A percentile compares a stretch with the other conserved stretches of the same genome.
phyloP scores from a whole-genome alignment of 2,797 vertebrate species.

The Alfaro cultratus region DNA sequence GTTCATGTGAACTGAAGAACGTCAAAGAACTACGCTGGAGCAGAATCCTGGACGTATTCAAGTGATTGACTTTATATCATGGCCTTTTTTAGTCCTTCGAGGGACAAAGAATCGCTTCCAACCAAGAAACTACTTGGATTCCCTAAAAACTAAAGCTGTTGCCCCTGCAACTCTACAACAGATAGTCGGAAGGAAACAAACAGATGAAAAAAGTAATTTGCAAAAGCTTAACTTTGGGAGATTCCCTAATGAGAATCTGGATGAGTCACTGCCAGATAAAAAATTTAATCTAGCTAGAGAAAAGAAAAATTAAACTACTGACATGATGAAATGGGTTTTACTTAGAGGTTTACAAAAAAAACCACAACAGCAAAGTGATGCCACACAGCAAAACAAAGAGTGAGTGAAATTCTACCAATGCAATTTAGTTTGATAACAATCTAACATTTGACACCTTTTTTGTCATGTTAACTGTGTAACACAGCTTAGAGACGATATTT shows the following conservation, averaged over 20 bases:
- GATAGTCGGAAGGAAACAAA: not conserved
- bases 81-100: not conserved
- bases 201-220: not conserved
- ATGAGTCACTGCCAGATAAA: not conserved
- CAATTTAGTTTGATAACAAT: not conserved
- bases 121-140: not conserved
- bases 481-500: not conserved
- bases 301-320: not conserved
- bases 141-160: not conserved
- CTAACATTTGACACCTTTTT: not conserved
- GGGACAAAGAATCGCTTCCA: not conserved
- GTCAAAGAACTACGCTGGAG: not conserved
- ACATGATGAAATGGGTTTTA: not conserved
- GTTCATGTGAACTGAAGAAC: not conserved
- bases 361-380: not conserved
- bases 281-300: not conserved
- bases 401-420: not conserved
- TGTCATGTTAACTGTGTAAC: not conserved
- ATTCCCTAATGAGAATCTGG: not conserved
- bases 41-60: not conserved
- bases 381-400: not conserved
- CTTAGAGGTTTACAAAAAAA: not conserved
- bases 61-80: not conserved
- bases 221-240: not conserved
- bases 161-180: not conserved